phyloP scores from a whole-genome alignment of 2,888 invertebrate species.

The Tanaodytes sp. region DNA sequence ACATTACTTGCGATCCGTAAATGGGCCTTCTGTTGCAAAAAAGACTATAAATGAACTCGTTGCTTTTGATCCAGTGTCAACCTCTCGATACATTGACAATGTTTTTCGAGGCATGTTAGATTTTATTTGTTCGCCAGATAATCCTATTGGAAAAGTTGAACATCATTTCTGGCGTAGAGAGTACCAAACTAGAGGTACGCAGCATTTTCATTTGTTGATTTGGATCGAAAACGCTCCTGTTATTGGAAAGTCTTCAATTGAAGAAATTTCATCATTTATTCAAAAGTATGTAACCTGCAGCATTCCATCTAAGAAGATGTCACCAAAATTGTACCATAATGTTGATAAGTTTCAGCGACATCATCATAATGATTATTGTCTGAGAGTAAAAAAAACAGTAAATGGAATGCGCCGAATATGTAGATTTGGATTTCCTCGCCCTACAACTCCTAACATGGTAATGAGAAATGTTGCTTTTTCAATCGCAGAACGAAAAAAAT shows the following conservation, averaged over 20 bases:
- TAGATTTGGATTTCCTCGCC: no score
- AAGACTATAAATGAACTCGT: slow-evolving; percentile 57
- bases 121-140: slow-evolving; percentile 6
- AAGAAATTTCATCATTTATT: slow-evolving; percentile 53
- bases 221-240: slow-evolving; percentile 62
- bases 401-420: no score
- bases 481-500: no score
- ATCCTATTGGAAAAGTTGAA: slow-evolving; percentile 13
- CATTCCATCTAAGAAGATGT: slow-evolving; percentile 56
- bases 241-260: slow-evolving; percentile 45
- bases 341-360: no score
- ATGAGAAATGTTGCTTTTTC: no score
- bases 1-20: no score
- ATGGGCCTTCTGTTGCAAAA: no score
- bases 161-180: slow-evolving; percentile 7
- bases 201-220: slow-evolving; percentile 56
- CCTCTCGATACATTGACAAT: slow-evolving; percentile 60
- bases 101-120: neutral
- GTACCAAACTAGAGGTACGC: slow-evolving; percentile 10
- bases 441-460: no score
- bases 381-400: no score
- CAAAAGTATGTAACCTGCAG: slow-evolving; percentile 57
- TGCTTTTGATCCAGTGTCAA: slow-evolving; percentile 62
- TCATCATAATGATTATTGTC: no score
- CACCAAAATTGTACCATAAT: slow-evolving; percentile 56